Evolutionary conservation across 64 coral and sea anemone genomes (phyloP), one percentile per base, ranked within the genome.

Genomic region (Montipora cactus): DNA sequence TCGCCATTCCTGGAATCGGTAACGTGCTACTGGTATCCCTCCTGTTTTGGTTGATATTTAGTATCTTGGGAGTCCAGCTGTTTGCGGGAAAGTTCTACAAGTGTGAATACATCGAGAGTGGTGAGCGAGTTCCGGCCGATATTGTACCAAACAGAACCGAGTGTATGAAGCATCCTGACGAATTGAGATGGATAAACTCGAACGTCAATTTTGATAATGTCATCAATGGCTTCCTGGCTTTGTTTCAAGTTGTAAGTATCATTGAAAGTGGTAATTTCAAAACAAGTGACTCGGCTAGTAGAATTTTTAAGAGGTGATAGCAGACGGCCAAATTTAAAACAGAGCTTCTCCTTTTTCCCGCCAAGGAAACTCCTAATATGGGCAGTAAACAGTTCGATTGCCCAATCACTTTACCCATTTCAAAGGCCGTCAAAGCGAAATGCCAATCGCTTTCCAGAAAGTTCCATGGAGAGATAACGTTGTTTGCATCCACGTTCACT

Each of bases 141-240:
- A 74, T 94, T 28, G 85, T 91, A 7, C 88, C 92, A 8, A 97
- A 97, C 89, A 97, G 88, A n/a, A 73, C 89, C 1, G 79, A 74
- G 8, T 97, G 96, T 47, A n/a, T 88, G 9, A 74, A 83, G n/a
- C 44, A 85, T 61, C 20, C 95, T 49, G 83, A 67, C 1, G 72
- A 87, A 10, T 97, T 89, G 68, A 84, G 93, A 37, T 97, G 96
- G 96, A 61, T 88, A 19, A 97, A 97, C 64, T 91, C 96, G 22
- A 97, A 97, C 14, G 59, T 97, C 6, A 97, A 97, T 77, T 97
- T 97, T 49, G 96, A 97, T 87, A 94, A 97, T 44, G 96, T 97
- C 70, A 95, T 97, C 19, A 94, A 97, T 57, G 96, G 96, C 4
- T 97, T 97, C 57, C 53, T 97, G 6, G 84, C 95, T 2, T 69